phyloP scores from a whole-genome alignment of 2,113 vertebrate species.

The Aegotheles bennettii region DNA sequence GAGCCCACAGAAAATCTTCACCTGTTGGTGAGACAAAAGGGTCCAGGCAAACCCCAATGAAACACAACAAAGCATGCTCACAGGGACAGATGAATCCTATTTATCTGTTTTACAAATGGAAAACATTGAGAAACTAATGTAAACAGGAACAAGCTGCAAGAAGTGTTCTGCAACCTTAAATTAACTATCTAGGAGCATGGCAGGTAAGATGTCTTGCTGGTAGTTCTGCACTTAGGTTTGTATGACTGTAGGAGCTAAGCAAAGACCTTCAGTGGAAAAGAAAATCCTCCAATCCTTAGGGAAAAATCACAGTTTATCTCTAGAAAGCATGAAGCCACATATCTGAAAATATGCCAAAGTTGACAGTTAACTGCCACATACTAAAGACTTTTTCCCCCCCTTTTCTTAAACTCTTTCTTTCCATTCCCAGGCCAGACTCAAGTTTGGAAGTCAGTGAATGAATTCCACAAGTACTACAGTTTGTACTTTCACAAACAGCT shows the following conservation, averaged over 20 bases:
- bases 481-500: slow-evolving; percentile 71
- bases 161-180: not conserved
- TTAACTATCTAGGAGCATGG: not conserved
- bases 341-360: slow-evolving; percentile 63
- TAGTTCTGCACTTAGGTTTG: not conserved
- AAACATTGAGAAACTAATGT: not conserved
- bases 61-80: not conserved
- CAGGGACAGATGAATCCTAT: not conserved
- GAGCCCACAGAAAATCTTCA: not conserved
- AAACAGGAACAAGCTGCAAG: not conserved
- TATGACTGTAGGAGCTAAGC: too few relatives aligned
- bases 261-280: slow-evolving; percentile 22
- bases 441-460: slow-evolving; percentile 76
- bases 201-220: not conserved
- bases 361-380: slow-evolving; percentile 54
- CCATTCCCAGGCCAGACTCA: slow-evolving; percentile 46
- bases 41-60: not conserved
- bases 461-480: slow-evolving; percentile 74
- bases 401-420: slow-evolving; percentile 31
- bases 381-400: not conserved
- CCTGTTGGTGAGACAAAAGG: not conserved
- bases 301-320: slow-evolving; percentile 70
- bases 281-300: slow-evolving; percentile 55
- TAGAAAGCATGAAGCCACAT: slow-evolving; percentile 62
- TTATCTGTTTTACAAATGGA: not conserved